phyloP scores from a whole-genome alignment of 2,797 vertebrate species.

The Phalloptychus januarius region DNA sequence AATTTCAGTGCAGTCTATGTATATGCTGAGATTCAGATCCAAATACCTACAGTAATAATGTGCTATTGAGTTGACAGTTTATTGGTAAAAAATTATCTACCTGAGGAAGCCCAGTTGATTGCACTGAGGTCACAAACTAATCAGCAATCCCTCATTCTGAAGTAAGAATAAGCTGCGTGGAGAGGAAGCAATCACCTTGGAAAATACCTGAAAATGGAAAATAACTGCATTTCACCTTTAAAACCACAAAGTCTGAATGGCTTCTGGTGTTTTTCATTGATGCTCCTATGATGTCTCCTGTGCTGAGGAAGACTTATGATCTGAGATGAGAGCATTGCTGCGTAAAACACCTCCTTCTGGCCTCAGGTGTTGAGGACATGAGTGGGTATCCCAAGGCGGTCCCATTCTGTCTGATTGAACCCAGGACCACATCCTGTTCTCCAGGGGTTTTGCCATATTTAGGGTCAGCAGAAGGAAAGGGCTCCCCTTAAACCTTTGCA shows the following conservation, averaged over 20 bases:
- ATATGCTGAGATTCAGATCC: background rate
- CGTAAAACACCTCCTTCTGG: slow-evolving; percentile 67
- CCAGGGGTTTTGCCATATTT: slow-evolving; percentile 52
- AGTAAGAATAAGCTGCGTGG: background rate
- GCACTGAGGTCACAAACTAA: background rate
- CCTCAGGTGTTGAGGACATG: slow-evolving; percentile 73
- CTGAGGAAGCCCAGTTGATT: background rate
- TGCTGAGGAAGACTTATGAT: slow-evolving; percentile 51
- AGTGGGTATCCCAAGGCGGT: slow-evolving; percentile 64
- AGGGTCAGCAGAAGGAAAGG: slow-evolving; percentile 66
- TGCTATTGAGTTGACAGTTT: background rate
- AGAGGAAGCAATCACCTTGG: background rate
- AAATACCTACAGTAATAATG: background rate
- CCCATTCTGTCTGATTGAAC: slow-evolving; percentile 74
- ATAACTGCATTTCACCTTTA: background rate
- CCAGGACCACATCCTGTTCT: slow-evolving; percentile 57
- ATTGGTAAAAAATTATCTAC: background rate
- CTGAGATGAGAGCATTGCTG: slow-evolving; percentile 49
- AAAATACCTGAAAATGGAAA: background rate
- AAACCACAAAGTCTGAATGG: slow-evolving; percentile 5
- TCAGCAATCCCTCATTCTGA: background rate
- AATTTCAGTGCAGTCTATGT: background rate
- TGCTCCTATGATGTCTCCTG: slow-evolving; percentile 33
- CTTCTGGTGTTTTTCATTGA: slow-evolving; percentile 35
- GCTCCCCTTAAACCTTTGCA: slow-evolving; percentile 46